A percentile compares a stretch with the other conserved stretches of the same genome.
Evolutionary conservation across 35 echinoderm and acorn worm species (phyloP).

Genomic region (Amphiura filiformis): DNA sequence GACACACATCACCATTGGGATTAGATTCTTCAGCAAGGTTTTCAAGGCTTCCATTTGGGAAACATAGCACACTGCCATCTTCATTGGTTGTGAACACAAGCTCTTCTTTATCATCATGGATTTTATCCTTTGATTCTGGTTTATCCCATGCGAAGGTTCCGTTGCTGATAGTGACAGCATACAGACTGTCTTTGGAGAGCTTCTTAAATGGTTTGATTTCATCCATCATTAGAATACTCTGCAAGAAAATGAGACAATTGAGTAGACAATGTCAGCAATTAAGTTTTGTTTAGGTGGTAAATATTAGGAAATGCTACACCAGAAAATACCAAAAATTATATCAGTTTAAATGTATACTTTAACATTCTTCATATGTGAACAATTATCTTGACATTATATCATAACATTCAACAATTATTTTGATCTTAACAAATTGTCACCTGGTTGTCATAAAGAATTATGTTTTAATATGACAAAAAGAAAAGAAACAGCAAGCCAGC

Average conservation of each 20-base stretch:
- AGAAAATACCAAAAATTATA: no score
- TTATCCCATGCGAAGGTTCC: conserved; percentile 91
- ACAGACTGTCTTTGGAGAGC: conserved; percentile 51
- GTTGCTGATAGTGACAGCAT: conserved; percentile 70
- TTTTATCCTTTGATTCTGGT: conserved; percentile 1
- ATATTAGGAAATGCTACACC: background rate
- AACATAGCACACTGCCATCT: background rate
- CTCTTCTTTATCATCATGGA: conserved; percentile 14
- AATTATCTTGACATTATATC: no score
- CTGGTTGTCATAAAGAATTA: no score
- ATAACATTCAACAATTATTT: no score
- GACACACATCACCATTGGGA: background rate
- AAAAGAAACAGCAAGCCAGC: no score
- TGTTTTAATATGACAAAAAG: no score
- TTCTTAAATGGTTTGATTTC: conserved; percentile 49
- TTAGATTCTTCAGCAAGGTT: background rate
- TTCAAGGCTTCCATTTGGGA: background rate
- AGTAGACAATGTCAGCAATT: no score
- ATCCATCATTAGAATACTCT: conserved; percentile 88
- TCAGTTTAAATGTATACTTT: no score
- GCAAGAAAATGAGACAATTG: no score
- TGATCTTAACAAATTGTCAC: no score
- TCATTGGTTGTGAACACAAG: conserved; percentile 13
- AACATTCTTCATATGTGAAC: no score
- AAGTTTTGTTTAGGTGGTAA: no score